These are phyloP conservation scores for Cheumatopsyche charites DNA, from an alignment of 1,140 invertebrate species.

Conservation along the genomic window DNA sequence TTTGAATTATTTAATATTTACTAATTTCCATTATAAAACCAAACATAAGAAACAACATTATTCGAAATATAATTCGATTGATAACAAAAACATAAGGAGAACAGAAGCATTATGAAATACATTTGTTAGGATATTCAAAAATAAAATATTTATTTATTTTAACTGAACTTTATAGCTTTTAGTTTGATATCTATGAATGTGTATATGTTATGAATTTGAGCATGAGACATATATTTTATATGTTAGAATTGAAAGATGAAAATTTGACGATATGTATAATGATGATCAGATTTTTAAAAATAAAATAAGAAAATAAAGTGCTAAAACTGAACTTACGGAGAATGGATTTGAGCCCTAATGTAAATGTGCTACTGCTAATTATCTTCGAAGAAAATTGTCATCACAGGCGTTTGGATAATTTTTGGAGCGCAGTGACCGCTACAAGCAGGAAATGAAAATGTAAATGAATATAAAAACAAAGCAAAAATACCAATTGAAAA, in stretches of 20 bases:
- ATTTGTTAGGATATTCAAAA: no score
- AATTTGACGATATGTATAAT: neutral
- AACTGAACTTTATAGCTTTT: neutral
- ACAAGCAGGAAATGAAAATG: conserved; percentile 43
- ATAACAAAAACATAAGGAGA: neutral
- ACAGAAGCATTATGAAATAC: no score
- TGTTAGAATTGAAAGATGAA: neutral
- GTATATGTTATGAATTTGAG: neutral
- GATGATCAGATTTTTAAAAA: neutral
- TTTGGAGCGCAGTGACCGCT: conserved; percentile 47
- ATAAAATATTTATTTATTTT: neutral
- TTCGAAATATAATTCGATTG: no score
- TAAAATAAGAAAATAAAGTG: conserved; percentile 35
- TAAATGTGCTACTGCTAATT: conserved; percentile 46
- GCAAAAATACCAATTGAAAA: conserved; percentile 38
- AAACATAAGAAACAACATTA: no score
- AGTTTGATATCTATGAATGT: neutral
- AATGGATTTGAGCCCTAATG: conserved; percentile 46
- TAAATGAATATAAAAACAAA: conserved; percentile 36
- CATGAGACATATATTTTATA: neutral
- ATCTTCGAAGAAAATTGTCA: conserved; percentile 42
- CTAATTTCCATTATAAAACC: neutral
- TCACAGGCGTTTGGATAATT: conserved; percentile 45
- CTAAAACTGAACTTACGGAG: conserved; percentile 44
- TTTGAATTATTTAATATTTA: neutral